Percentiles rank a stretch among this genome's conserved stretches.
Conservation (phyloP, 2,113 vertebrate genomes). For the Triplophysa tibetana region DNA sequence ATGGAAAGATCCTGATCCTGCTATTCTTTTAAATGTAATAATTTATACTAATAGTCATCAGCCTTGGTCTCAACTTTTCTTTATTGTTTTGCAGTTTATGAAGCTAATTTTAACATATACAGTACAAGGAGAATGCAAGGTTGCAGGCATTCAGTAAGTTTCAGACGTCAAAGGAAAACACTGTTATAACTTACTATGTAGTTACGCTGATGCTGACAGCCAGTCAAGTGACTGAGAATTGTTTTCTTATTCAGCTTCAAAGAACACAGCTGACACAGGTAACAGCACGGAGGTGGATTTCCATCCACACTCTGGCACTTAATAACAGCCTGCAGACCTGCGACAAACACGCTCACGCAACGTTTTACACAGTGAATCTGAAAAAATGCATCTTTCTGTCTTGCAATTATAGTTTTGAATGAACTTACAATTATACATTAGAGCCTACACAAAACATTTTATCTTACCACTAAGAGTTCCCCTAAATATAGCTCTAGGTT, state of each 20-base stretch:
- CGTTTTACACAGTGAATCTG: conserved; percentile 8
- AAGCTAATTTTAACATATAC: too few relatives aligned
- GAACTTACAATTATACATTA: too few relatives aligned
- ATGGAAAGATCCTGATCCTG: too few relatives aligned
- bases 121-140: too few relatives aligned
- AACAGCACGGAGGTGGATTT: conserved; percentile 48
- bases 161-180: background rate
- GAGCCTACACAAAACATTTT: too few relatives aligned
- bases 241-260: conserved; percentile 53
- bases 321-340: conserved; percentile 63
- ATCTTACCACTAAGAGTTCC: too few relatives aligned
- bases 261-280: conserved; percentile 70
- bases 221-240: conserved; percentile 60
- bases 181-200: conserved; percentile 62
- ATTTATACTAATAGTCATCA: too few relatives aligned
- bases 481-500: too few relatives aligned
- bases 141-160: background rate
- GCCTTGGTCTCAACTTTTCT: too few relatives aligned
- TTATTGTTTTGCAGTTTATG: too few relatives aligned
- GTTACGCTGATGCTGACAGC: conserved; percentile 58
- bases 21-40: too few relatives aligned
- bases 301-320: conserved; percentile 61
- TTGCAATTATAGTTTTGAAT: background rate
- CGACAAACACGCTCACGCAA: conserved; percentile 39
- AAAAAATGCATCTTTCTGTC: background rate